These are phyloP conservation scores for Quadroppia sp. DNA, from an alignment of 2,888 invertebrate species.

Conservation along the genomic window DNA sequence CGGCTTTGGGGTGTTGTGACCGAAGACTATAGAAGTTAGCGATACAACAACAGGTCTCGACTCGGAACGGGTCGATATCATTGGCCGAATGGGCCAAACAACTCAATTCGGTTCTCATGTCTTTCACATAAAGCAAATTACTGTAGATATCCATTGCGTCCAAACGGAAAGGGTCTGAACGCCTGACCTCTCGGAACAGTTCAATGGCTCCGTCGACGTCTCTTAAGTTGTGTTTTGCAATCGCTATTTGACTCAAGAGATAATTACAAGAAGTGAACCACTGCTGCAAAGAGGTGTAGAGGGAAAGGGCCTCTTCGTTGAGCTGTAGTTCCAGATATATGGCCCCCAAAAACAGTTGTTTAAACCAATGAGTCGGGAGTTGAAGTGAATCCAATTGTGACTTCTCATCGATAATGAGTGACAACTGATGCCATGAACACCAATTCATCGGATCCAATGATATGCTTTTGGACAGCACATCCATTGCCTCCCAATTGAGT, in stretches of 20 bases:
- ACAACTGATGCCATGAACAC: constrained; percentile 92
- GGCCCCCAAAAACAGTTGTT: constrained; percentile 83
- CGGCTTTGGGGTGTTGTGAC: constrained; percentile 95
- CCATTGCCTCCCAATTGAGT: constrained; percentile 69
- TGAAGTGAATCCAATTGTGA: constrained; percentile 56
- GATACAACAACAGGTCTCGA: constrained; percentile 96
- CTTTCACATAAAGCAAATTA: constrained; percentile 89
- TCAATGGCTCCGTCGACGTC: constrained; percentile 84
- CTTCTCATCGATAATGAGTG: constrained; percentile 74
- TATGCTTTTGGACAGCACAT: constrained; percentile 72
- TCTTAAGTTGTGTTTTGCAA: constrained; percentile 77
- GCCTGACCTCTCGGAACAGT: constrained; percentile 74
- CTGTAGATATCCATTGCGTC: constrained; percentile 97
- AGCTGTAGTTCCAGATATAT: constrained; percentile 82
- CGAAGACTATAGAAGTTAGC: constrained; percentile 54
- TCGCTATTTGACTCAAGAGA: constrained; percentile 83
- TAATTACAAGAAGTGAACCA: constrained; percentile 81
- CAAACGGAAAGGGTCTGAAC: constrained; percentile 83
- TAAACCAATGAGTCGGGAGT: constrained; percentile 87
- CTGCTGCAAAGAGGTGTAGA: constrained; percentile 69
- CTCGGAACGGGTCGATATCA: constrained; percentile 90
- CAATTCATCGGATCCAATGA: constrained; percentile 78
- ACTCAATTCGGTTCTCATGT: constrained; percentile 83
- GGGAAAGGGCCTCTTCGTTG: constrained; percentile 80
- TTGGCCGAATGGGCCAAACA: constrained; percentile 88